These are phyloP conservation scores for Triplophysa bombifrons DNA, from an alignment of 2,797 vertebrate genomes.

Conservation along the genomic window DNA sequence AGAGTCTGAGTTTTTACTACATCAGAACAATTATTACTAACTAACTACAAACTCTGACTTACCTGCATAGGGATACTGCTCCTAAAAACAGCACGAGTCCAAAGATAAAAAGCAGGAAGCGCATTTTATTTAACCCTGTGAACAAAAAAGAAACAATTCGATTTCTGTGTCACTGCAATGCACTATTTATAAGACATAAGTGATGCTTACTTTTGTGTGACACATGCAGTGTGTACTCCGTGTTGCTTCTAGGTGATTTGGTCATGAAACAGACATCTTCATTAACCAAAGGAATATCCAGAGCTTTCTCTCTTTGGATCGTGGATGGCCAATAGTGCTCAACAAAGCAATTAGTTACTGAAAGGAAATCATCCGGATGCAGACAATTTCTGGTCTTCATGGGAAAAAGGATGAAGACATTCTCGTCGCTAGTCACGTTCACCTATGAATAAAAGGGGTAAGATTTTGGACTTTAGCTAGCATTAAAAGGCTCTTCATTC, in stretches of 20 bases:
- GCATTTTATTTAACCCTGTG: slow-evolving; percentile 59
- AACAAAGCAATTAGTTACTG: slow-evolving; percentile 41
- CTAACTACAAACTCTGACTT: not conserved
- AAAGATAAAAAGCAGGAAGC: slow-evolving; percentile 56
- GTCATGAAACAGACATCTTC: slow-evolving; percentile 61
- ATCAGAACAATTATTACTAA: not conserved
- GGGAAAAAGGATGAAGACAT: slow-evolving; percentile 54
- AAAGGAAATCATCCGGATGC: slow-evolving; percentile 34
- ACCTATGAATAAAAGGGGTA: slow-evolving; percentile 50
- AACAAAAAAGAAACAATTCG: slow-evolving; percentile 12
- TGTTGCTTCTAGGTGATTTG: slow-evolving; percentile 53
- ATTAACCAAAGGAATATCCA: slow-evolving; percentile 59
- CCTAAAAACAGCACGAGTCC: slow-evolving; percentile 58
- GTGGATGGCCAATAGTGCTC: slow-evolving; percentile 58
- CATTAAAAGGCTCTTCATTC: too few species aligned
- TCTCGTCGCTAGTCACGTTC: slow-evolving; percentile 31
- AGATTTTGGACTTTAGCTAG: too few species aligned
- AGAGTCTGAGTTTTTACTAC: not conserved
- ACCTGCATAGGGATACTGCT: slow-evolving; percentile 62
- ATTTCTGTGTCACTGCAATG: not conserved
- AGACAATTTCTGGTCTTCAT: slow-evolving; percentile 52
- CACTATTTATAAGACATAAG: not conserved
- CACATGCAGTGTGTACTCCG: slow-evolving; percentile 57
- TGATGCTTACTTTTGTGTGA: slow-evolving; percentile 58
- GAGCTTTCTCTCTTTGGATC: slow-evolving; percentile 34